A percentile compares a stretch with the other conserved stretches of the same genome.
phyloP scores from a whole-genome alignment of 2,113 vertebrate genomes.

The Esox niger region DNA sequence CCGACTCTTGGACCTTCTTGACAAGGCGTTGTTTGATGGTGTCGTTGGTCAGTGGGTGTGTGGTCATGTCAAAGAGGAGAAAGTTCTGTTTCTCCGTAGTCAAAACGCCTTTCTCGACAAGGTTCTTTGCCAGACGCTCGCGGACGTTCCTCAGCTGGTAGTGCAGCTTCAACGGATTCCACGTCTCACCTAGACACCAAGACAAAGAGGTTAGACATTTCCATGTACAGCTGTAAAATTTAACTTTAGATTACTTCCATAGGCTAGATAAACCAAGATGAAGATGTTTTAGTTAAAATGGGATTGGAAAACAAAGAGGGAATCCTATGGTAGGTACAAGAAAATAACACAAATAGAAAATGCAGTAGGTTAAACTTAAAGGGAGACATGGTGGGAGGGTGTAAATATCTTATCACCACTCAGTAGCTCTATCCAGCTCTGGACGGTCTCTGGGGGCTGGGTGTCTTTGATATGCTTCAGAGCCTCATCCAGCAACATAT shows the following conservation, averaged over 20 bases:
- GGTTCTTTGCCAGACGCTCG: constrained; percentile 93
- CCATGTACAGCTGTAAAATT: too few species aligned
- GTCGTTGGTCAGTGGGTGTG: constrained; percentile 94
- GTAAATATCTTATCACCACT: constrained; percentile 80
- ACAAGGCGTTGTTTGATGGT: constrained; percentile 93
- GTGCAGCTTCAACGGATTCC: constrained; percentile 96
- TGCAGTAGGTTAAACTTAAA: too few species aligned
- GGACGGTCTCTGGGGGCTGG: constrained; percentile 94
- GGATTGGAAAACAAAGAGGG: not conserved
- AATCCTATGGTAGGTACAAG: too few species aligned
- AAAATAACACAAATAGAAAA: too few species aligned
- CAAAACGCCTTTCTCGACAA: constrained; percentile 96
- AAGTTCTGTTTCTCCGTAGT: constrained; percentile 99
- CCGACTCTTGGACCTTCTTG: constrained; percentile 92
- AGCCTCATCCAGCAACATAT: constrained; percentile 96
- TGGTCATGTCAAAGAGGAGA: constrained; percentile 98
- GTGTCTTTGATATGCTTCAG: constrained; percentile 97
- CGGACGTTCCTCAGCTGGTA: constrained; percentile 94
- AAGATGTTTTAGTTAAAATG: not conserved
- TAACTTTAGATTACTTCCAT: too few species aligned
- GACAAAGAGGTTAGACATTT: not conserved
- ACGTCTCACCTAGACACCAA: constrained; percentile 85
- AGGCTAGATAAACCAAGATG: too few species aligned
- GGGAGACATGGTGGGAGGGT: not conserved
- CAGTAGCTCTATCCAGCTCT: constrained; percentile 98